Evolutionary conservation across 2,113 vertebrate genomes (phyloP).

Genomic region (Marmota flaviventris): DNA sequence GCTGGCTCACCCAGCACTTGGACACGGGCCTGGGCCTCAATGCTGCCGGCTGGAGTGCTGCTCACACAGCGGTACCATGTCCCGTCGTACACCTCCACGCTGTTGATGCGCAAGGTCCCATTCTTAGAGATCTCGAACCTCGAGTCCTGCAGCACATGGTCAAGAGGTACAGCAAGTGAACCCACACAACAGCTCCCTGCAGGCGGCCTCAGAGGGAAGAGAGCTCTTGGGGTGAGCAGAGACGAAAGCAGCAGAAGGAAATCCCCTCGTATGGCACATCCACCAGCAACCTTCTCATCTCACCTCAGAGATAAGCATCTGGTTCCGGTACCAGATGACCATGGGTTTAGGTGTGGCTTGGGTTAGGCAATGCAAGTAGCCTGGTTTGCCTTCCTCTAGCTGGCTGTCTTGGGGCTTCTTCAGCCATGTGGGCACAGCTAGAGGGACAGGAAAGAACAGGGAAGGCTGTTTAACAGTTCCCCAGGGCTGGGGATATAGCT

Average conservation of each 20-base stretch:
- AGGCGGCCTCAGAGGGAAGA: neutral
- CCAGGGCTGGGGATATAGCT: neutral
- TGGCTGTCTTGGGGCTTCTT: slow-evolving; percentile 93
- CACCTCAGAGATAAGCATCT: slow-evolving; percentile 92
- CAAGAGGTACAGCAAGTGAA: accelerated
- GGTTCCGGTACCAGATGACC: slow-evolving; percentile 94
- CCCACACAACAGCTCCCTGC: neutral
- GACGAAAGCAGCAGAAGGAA: neutral
- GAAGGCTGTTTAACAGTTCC: neutral
- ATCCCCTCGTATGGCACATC: accelerated
- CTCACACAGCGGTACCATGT: slow-evolving; percentile 93
- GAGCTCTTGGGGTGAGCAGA: neutral
- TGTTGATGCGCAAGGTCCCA: slow-evolving; percentile 96
- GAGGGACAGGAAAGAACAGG: neutral
- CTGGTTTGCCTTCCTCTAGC: slow-evolving; percentile 95
- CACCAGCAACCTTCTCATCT: slow-evolving; percentile 41
- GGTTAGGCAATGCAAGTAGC: slow-evolving; percentile 95
- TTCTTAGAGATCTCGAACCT: slow-evolving; percentile 94
- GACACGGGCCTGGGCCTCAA: slow-evolving; percentile 92
- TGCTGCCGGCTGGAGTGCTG: slow-evolving; percentile 90
- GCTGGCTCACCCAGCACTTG: slow-evolving; percentile 91
- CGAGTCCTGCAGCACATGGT: slow-evolving; percentile 88
- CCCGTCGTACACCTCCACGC: slow-evolving; percentile 96
- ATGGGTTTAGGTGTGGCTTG: slow-evolving; percentile 93
- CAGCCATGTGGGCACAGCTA: slow-evolving; percentile 95